These are phyloP conservation scores for Heliconius aoede DNA, from an alignment of 2,888 invertebrate genomes.

Conservation along the genomic window DNA sequence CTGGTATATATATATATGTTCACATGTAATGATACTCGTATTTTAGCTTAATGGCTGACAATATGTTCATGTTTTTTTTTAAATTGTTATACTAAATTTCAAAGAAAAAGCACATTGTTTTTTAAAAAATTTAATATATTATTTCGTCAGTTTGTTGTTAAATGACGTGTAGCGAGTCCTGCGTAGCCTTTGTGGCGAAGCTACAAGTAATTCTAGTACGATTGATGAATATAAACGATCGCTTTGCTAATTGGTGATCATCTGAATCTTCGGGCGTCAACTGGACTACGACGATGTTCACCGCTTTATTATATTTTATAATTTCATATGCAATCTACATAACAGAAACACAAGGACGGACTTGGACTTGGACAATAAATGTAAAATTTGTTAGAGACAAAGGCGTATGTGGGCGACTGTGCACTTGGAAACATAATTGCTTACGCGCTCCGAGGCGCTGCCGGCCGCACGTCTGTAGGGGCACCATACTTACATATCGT, in stretches of 20 bases:
- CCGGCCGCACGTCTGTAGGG: constrained; percentile 32
- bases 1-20: constrained; percentile 39
- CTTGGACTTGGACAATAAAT: constrained; percentile 36
- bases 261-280: too few relatives aligned
- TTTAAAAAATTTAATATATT: not conserved
- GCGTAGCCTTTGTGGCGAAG: not conserved
- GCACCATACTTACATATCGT: constrained; percentile 13
- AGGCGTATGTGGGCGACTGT: constrained; percentile 60
- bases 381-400: constrained; percentile 50
- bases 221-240: too few relatives aligned
- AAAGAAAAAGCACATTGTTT: constrained; percentile 10
- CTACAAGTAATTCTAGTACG: too few relatives aligned
- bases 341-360: constrained; percentile 31
- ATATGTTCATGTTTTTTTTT: constrained; percentile 39
- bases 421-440: constrained; percentile 61
- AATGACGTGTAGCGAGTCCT: not conserved
- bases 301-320: not conserved
- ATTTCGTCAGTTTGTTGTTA: not conserved
- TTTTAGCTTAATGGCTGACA: constrained; percentile 42
- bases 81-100: constrained; percentile 36
- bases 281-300: not conserved
- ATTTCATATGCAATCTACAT: not conserved
- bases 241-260: too few relatives aligned
- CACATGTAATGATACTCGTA: constrained; percentile 43
- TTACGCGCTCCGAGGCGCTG: constrained; percentile 60